A percentile compares a stretch with the other conserved stretches of the same genome.
Conservation (phyloP, 2,888 invertebrate species). For the Phania funesta region DNA sequence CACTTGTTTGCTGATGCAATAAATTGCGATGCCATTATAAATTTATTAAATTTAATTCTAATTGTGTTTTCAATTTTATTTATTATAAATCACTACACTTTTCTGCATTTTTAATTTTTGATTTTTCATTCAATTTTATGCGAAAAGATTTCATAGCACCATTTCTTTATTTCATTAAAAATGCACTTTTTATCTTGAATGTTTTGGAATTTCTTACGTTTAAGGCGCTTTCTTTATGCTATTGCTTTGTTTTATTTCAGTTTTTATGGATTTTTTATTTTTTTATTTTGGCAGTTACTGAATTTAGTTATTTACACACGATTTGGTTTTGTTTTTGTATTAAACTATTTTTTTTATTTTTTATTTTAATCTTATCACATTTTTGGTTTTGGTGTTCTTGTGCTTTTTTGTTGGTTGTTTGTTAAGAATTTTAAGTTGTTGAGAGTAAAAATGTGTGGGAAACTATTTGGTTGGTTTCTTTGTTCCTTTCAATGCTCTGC, state of each 20-base stretch:
- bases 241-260: too few relatives aligned
- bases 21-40: background rate
- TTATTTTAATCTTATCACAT: constrained; percentile 8
- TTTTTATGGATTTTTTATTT: background rate
- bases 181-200: too few relatives aligned
- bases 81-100: background rate
- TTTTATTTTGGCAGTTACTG: background rate
- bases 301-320: background rate
- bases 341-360: background rate
- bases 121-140: background rate
- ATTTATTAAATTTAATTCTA: background rate
- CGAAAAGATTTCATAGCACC: background rate
- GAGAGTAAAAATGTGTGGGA: constrained; percentile 17
- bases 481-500: background rate
- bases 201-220: too few relatives aligned
- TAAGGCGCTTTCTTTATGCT: background rate
- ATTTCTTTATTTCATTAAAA: too few relatives aligned
- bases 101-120: background rate
- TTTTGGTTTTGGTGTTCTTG: background rate
- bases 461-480: background rate
- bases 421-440: background rate
- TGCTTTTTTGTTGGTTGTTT: constrained; percentile 9
- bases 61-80: background rate
- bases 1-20: constrained; percentile 7
- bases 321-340: background rate